Base-by-base conservation (phyloP, 2,888 invertebrate genomes). In the Atrina japonica region DNA sequence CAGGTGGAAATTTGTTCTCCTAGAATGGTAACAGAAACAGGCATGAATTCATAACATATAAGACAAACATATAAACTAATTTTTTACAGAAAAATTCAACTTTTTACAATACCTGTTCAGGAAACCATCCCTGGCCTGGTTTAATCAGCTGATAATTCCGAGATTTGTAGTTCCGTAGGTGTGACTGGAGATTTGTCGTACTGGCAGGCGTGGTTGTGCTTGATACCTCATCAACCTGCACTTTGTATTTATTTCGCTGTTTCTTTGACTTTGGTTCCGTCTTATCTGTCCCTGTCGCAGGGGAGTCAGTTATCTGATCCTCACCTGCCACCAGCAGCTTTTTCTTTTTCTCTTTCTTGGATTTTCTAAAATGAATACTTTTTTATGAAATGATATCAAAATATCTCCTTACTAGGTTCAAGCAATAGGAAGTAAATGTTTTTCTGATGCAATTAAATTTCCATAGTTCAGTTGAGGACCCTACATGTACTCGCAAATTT, bases 121-220 rank as follows among this genome's bases (percentile, higher is more conserved):
- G 83, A 45, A 81, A 76, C 82, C 84, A 86, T 29, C 75, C 77
- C 23, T 78, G 81, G 1, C 83, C 88, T 14, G 84, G 76, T 70
- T 88, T 88, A 9, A 87, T 61, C 35, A 89, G 70, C n/a, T 86
- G 75, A 49, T 85, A 78, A 49, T 82, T 83, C 27, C 87, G 74
- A n/a, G 78, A 66, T 69, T 79, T 74, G 66, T 82, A 79, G 3
- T 66, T 49, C 27, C 66, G 71, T 21, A 82, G 76, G 63, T 80
- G 75, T 27, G 68, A 21, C 40, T 49, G 47, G 18, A 76, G 58
- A 45, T 67, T 67, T 41, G 21, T 18, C 30, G 77, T 64, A 25
- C 63, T 49, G 6, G 35, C 52, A n/a, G 67, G 66, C 18, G 70
- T 45, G 3, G 83, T 82, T 1, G 80, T 83, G 66, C 85, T 86